Conservation (phyloP, 2,888 invertebrate genomes). For the Eupithecia insigniata region DNA sequence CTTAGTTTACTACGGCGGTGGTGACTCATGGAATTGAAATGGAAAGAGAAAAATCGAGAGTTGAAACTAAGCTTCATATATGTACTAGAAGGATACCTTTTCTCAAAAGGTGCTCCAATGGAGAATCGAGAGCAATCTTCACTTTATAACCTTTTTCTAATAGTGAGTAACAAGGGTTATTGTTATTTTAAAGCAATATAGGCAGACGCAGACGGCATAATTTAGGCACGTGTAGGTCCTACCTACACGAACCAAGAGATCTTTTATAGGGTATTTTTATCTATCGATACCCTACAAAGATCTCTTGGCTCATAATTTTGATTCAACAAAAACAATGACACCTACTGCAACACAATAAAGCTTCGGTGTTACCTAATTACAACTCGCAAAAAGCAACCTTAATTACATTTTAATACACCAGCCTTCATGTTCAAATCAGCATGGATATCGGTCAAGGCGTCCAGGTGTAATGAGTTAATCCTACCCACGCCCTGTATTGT, state of each 20-base stretch:
- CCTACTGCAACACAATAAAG: slow-evolving; percentile 20
- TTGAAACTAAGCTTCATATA: not conserved
- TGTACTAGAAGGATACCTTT: not conserved
- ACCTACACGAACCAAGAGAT: too few relatives aligned
- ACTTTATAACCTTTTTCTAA: not conserved
- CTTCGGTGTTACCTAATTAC: slow-evolving; percentile 33
- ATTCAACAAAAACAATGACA: slow-evolving; percentile 20
- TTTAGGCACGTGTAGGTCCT: not conserved
- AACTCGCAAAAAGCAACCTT: slow-evolving; percentile 39
- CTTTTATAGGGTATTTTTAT: too few relatives aligned
- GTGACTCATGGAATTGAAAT: too few relatives aligned
- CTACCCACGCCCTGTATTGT: slow-evolving; percentile 81
- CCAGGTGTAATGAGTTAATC: slow-evolving; percentile 78
- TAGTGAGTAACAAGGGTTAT: not conserved
- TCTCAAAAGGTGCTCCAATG: not conserved
- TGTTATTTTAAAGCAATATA: not conserved
- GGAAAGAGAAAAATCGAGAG: too few relatives aligned
- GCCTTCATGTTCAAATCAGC: slow-evolving; percentile 54
- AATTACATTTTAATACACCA: slow-evolving; percentile 46
- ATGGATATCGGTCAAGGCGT: slow-evolving; percentile 82
- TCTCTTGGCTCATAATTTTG: not conserved
- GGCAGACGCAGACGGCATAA: not conserved
- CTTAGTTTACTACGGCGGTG: too few relatives aligned
- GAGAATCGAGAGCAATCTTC: not conserved
- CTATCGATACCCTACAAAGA: too few relatives aligned